Evolutionary conservation across 2,797 vertebrate species (phyloP), one percentile per base, ranked within the genome.

Genomic region (Oreortyx pictus): DNA sequence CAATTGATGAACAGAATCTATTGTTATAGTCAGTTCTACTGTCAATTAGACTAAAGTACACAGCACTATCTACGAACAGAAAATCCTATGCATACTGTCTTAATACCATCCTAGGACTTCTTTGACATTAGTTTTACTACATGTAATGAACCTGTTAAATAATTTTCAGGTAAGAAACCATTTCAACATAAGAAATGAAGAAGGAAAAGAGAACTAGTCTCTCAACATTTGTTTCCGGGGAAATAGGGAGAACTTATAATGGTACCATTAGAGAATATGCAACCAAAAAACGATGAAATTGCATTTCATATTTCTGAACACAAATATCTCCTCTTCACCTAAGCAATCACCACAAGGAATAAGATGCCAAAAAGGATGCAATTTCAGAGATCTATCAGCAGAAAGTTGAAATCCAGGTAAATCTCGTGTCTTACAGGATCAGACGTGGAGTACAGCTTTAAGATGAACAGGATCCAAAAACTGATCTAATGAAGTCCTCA

Each of bases 401-500:
- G 66, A 78, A 65, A 61, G 22, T 43, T 23, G 61, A 76, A 81
- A 67, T 65, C 52, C 6, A 9, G 31, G 14, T 50, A 67, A 67
- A 17, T 54, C 25, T 43, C 0, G 7, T 35, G 12, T 35, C 72
- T 57, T 3, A 1, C 16, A 52, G 76, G 20, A 67, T 29, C 18
- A 82, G 5, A 3, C 31, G 2, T 12, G 12, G 12, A 20, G 44
- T 24, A 39, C 29, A 62, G 60, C 6, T 50, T 82, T 35, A 70
- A 11, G 14, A 14, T 14, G 11, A 89, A 64, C 23, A 37, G 56
- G 54, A 41, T 25, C 29, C 3, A 2, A 31, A 31, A 49, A 76
- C 35, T 4, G 6, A 91, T 39, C 22, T 0, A 0, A 24, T 44
- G 27, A 0, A 79, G 41, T 2, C 47, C 54, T 59, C 23, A n/a